These are phyloP conservation scores for Alces alces DNA, from an alignment of 2,113 vertebrate genomes.

Conservation along the genomic window DNA sequence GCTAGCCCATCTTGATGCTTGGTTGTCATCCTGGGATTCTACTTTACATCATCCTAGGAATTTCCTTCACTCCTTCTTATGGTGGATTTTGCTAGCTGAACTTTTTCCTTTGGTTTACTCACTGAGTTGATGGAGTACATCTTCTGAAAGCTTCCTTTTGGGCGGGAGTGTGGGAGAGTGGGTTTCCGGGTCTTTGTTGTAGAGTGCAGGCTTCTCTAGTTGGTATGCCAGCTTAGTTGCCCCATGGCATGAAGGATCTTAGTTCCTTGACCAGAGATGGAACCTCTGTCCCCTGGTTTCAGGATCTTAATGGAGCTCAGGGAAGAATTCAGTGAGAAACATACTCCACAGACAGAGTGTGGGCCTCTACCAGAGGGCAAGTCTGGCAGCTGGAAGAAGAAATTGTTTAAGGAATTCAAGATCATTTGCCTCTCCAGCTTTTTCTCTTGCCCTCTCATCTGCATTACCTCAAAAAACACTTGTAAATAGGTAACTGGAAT, in stretches of 20 bases:
- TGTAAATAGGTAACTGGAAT: background rate
- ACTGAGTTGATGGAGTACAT: background rate
- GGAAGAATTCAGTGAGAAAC: background rate
- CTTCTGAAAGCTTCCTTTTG: background rate
- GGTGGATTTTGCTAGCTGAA: background rate
- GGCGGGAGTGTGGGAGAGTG: background rate
- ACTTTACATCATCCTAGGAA: background rate
- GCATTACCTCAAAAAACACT: background rate
- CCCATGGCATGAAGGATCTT: background rate
- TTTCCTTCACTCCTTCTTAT: background rate
- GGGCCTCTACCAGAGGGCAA: background rate
- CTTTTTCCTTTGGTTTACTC: background rate
- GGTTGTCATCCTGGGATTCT: background rate
- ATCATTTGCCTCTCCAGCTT: background rate
- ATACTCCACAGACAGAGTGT: background rate
- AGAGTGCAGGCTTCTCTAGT: background rate
- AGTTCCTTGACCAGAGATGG: background rate
- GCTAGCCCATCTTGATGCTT: background rate
- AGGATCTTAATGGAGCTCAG: background rate
- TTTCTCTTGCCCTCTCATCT: background rate
- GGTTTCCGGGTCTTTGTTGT: background rate
- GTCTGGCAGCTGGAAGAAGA: background rate
- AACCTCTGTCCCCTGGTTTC: background rate
- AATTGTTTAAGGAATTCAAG: background rate
- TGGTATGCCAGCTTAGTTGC: background rate